Base-by-base conservation (phyloP, 2,797 vertebrate genomes). In the Pseudomugil tenellus region DNA sequence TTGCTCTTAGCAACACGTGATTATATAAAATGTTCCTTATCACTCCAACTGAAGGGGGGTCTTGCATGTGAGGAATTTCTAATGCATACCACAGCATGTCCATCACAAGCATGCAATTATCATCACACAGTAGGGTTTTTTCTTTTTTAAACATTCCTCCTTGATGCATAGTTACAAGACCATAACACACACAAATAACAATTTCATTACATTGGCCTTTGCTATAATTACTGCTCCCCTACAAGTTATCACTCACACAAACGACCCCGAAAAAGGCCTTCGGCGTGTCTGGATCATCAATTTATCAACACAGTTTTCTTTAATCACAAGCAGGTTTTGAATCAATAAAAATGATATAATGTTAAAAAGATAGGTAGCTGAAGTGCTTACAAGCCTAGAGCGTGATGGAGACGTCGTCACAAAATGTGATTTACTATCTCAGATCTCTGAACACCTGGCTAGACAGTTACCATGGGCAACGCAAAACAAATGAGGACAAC, bases 151-250 rank as follows among this genome's bases (percentile, higher is more conserved):
- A 41, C 9, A 70, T 67, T 29, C 28, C 31, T 54, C 60, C 58
- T 65, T 85, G 74, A 86, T 89, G 69, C 90, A 82, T 92, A 84
- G 93, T 87, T 92, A 93, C 93, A 63, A 63, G 58, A 82, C 28
- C 84, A 91, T 89, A 93, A 93, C 91, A 92, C 14, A 81, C 61
- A 76, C 77, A 94, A 93, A 94, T 87, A 92, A 85, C 88, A 79
- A 90, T 92, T 92, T 88, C 2, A 85, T 84, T 69, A 77, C 34
- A 67, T 32, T 76, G 72, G 71, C 71, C 63, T 23, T 49, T 6
- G 28, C 25, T 68, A 62, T 90, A 90, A 92, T 88, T 88, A 86
- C 58, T 74, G 64, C 63, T 64, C 56, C 63, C 37, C 62, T 43
- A 52, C 41, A 57, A 46, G 67, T 79, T 58, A 65, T 54, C 46